phyloP scores from a whole-genome alignment of 2,797 vertebrate genomes.

The Benthosema pterotum region DNA sequence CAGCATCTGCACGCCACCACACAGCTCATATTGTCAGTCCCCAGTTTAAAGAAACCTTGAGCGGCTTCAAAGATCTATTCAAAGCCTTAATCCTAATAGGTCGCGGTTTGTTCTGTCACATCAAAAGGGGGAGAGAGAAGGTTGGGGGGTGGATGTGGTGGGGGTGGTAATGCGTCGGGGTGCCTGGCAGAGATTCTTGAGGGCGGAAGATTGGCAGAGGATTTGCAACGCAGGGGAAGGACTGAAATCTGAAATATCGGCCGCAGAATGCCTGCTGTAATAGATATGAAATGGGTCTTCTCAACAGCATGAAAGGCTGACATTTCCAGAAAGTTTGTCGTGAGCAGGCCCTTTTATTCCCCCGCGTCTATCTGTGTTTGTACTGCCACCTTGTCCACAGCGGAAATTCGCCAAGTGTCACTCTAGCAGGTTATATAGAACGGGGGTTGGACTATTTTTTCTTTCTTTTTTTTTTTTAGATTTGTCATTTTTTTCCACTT shows the following conservation, averaged over 20 bases:
- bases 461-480: slow-evolving; percentile 8
- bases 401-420: slow-evolving; percentile 84
- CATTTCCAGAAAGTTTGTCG: slow-evolving; percentile 88
- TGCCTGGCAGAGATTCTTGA: slow-evolving; percentile 83
- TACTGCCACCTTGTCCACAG: slow-evolving; percentile 83
- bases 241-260: slow-evolving; percentile 86
- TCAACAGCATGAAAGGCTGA: slow-evolving; percentile 87
- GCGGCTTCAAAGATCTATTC: slow-evolving; percentile 89
- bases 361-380: slow-evolving; percentile 81
- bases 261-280: slow-evolving; percentile 87
- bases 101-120: slow-evolving; percentile 89
- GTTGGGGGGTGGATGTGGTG: slow-evolving; percentile 74
- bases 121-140: slow-evolving; percentile 77
- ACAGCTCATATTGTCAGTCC: slow-evolving; percentile 88
- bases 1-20: slow-evolving; percentile 79
- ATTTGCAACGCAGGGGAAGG: slow-evolving; percentile 81
- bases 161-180: slow-evolving; percentile 78
- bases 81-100: slow-evolving; percentile 91
- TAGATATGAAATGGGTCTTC: slow-evolving; percentile 89
- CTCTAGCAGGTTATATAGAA: slow-evolving; percentile 77
- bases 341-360: slow-evolving; percentile 85
- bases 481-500: slow-evolving; percentile 47
- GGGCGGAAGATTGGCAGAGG: slow-evolving; percentile 88
- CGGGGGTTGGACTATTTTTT: slow-evolving; percentile 76
- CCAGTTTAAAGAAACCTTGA: slow-evolving; percentile 87